A percentile compares a stretch with the other conserved stretches of the same genome.
Conservation (phyloP, 53 echinoderm and acorn worm genomes). For the Holothuria scabra region DNA sequence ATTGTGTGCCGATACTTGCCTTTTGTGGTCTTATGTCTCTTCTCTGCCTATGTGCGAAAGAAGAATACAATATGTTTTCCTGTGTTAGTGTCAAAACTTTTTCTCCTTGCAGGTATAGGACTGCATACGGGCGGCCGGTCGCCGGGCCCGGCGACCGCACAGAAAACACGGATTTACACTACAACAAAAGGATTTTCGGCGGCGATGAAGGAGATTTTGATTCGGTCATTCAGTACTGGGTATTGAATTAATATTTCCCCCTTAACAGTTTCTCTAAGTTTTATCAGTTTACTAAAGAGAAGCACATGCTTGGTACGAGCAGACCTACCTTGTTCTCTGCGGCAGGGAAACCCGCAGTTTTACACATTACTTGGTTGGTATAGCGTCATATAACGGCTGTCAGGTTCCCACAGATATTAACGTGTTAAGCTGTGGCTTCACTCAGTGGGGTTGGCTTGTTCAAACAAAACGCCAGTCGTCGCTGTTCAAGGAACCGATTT, state of each 20-base stretch:
- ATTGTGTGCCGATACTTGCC: no score
- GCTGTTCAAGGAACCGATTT: no score
- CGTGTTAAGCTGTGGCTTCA: conserved; percentile 22
- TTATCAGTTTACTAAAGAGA: conserved; percentile 2
- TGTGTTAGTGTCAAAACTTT: no score
- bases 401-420: conserved; percentile 29
- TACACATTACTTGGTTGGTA: conserved; percentile 17
- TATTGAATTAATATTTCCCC: neutral
- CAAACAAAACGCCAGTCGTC: no score
- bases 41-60: no score
- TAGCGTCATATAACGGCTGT: conserved; percentile 21
- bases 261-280: neutral
- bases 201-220: conserved; percentile 15
- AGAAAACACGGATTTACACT: conserved; percentile 10
- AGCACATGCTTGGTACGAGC: neutral
- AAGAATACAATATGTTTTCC: no score
- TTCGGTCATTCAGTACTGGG: neutral
- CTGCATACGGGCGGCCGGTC: conserved; percentile 17
- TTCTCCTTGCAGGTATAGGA: no score
- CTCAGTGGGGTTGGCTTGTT: no score
- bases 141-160: conserved; percentile 16
- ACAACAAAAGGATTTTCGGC: conserved; percentile 4
- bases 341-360: conserved; percentile 5
- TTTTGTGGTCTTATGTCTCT: no score
- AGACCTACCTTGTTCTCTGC: neutral